Conservation (phyloP, 1,140 invertebrate genomes). For the Leptinotarsa defecta region DNA sequence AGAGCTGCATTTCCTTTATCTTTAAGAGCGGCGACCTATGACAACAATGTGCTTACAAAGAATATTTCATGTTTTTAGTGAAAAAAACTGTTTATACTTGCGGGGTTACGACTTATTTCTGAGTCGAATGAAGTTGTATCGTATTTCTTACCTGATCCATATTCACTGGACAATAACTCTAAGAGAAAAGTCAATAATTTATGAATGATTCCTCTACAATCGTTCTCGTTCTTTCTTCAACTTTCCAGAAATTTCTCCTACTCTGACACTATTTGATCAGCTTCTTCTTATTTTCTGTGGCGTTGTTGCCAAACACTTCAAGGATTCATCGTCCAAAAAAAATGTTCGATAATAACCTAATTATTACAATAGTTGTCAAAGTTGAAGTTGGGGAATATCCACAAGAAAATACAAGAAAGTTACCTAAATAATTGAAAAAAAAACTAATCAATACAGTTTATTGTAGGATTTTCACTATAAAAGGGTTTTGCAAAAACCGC, state of each 20-base stretch:
- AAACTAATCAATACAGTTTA: too few relatives aligned
- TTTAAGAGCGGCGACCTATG: slow-evolving; percentile 76
- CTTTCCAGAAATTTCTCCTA: not conserved
- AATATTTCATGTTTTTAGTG: not conserved
- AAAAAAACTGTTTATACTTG: not conserved
- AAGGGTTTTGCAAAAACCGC: too few relatives aligned
- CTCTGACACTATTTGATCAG: not conserved
- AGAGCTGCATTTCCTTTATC: slow-evolving; percentile 85
- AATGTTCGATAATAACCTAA: too few relatives aligned
- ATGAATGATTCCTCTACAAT: not conserved
- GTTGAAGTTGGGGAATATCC: too few relatives aligned
- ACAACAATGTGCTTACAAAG: not conserved
- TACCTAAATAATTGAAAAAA: too few relatives aligned
- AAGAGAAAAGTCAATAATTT: not conserved
- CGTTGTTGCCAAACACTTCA: too few relatives aligned
- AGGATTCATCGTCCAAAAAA: too few relatives aligned
- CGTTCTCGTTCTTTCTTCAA: not conserved
- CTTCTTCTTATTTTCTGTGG: too few relatives aligned
- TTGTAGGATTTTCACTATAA: too few relatives aligned
- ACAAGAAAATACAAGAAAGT: too few relatives aligned
- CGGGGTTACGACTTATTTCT: not conserved
- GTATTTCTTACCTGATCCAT: not conserved
- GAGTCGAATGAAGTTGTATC: not conserved
- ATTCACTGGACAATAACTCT: not conserved
- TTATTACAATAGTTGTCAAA: too few relatives aligned